A percentile compares a stretch with the other conserved stretches of the same genome.
These are phyloP conservation scores for Scomberomorus guttatus DNA, from an alignment of 2,797 vertebrate genomes.

Conservation along the genomic window DNA sequence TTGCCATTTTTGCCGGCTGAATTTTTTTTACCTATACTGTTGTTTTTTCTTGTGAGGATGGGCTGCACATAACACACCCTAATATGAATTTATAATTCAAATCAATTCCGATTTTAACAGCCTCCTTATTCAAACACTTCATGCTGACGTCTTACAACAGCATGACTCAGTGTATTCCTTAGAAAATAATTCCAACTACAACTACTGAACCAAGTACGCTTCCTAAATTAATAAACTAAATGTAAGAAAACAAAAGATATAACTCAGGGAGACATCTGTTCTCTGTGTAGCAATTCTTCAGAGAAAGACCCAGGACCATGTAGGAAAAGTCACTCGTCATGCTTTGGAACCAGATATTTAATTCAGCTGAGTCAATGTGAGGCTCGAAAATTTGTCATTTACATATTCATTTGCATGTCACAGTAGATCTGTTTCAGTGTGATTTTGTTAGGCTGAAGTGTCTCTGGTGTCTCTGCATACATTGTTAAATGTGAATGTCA, in stretches of 20 bases:
- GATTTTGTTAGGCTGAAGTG: constrained; percentile 41
- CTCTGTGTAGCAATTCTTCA: constrained; percentile 11
- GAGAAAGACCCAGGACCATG: constrained; percentile 6
- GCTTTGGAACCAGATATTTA: constrained; percentile 51
- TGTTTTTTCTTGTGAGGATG: too few species aligned
- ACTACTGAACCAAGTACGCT: background rate
- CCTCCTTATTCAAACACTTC: constrained; percentile 26
- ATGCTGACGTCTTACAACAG: constrained; percentile 6
- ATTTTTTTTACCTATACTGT: too few species aligned
- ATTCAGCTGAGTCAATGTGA: constrained; percentile 51
- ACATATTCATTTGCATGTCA: constrained; percentile 66
- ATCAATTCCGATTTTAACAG: constrained; percentile 25
- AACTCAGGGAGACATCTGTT: constrained; percentile 18
- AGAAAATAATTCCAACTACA: background rate
- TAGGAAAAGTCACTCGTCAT: constrained; percentile 34
- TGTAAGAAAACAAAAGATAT: background rate
- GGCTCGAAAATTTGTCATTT: constrained; percentile 53
- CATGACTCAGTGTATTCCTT: background rate
- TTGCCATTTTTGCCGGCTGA: too few species aligned
- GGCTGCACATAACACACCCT: background rate
- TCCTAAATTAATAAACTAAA: background rate
- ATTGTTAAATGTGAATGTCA: constrained; percentile 52
- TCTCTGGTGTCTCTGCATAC: constrained; percentile 49
- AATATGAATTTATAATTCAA: constrained; percentile 16
- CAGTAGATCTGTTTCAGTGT: constrained; percentile 61